A percentile compares a stretch with the other conserved stretches of the same genome.
These are phyloP conservation scores for Drosophila kanapiae DNA, from an alignment of 1,140 invertebrate species.

Conservation along the genomic window DNA sequence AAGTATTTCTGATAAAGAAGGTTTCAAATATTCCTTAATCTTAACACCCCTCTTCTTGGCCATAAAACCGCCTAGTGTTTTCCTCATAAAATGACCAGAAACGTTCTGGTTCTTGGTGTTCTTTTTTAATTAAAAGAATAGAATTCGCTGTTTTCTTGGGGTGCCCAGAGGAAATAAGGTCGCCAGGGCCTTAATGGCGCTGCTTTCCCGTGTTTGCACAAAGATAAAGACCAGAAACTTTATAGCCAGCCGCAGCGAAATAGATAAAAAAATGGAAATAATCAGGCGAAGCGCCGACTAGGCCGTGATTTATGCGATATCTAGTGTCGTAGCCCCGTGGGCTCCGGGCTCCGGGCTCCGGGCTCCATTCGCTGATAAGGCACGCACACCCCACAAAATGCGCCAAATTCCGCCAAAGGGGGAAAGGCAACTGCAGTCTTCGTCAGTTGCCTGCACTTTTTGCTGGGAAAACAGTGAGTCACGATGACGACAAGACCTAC, in stretches of 20 bases:
- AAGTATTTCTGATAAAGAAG: no score
- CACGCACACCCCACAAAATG: constrained; percentile 64
- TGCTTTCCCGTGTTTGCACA: constrained; percentile 70
- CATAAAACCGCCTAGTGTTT: neutral
- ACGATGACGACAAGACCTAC: constrained; percentile 41
- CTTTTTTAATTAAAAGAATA: constrained; percentile 60
- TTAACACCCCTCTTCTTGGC: neutral
- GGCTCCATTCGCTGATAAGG: constrained; percentile 64
- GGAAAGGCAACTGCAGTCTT: constrained; percentile 12
- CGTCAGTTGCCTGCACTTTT: constrained; percentile 50
- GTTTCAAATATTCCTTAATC: neutral
- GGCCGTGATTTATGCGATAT: constrained; percentile 80
- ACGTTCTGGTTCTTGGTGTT: neutral
- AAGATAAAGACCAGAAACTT: constrained; percentile 74
- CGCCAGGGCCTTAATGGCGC: constrained; percentile 71
- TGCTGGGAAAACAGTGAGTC: constrained; percentile 54
- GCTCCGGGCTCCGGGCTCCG: neutral
- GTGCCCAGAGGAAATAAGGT: constrained; percentile 63
- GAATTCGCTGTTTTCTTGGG: constrained; percentile 46
- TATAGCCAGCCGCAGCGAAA: constrained; percentile 71
- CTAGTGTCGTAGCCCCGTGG: constrained; percentile 51
- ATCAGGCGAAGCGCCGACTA: constrained; percentile 69
- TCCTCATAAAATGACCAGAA: constrained; percentile 6
- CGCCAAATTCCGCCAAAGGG: constrained; percentile 31
- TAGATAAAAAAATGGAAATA: constrained; percentile 77